These are phyloP conservation scores for Pristionchus japonicus DNA, from an alignment of 2,888 invertebrate genomes.

Conservation along the genomic window DNA sequence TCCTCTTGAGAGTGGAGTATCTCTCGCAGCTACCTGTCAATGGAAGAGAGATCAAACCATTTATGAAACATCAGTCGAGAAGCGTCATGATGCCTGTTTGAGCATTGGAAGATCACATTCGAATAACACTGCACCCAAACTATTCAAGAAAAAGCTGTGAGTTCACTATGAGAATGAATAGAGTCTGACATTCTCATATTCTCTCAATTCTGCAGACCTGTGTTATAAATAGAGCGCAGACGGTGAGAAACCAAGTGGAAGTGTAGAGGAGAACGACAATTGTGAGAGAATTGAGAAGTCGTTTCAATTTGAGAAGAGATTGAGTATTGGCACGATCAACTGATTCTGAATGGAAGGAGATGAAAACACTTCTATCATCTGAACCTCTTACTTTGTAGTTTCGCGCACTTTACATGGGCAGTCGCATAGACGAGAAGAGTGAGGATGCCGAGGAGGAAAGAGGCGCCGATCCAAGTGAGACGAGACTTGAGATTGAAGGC, in stretches of 20 bases:
- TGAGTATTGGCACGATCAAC: conserved; percentile 24
- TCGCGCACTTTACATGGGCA: conserved; percentile 54
- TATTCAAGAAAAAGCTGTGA: neutral
- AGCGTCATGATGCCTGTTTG: neutral
- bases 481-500: conserved; percentile 54
- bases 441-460: conserved; percentile 54
- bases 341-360: neutral
- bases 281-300: conserved; percentile 58
- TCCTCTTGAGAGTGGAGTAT: conserved; percentile 38
- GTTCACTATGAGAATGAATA: neutral
- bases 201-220: conserved; percentile 49
- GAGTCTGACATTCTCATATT: neutral
- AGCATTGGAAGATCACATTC: neutral
- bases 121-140: neutral
- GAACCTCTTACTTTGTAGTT: conserved; percentile 48
- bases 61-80: neutral
- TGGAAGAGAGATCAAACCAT: neutral
- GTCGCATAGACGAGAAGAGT: conserved; percentile 56
- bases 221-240: conserved; percentile 55
- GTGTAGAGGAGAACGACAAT: conserved; percentile 56
- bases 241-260: conserved; percentile 61
- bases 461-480: conserved; percentile 54
- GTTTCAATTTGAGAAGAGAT: conserved; percentile 27
- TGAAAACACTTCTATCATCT: neutral
- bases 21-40: conserved; percentile 19